Base-by-base conservation (phyloP, 1,140 invertebrate genomes). In the Drosophila willistoni region DNA sequence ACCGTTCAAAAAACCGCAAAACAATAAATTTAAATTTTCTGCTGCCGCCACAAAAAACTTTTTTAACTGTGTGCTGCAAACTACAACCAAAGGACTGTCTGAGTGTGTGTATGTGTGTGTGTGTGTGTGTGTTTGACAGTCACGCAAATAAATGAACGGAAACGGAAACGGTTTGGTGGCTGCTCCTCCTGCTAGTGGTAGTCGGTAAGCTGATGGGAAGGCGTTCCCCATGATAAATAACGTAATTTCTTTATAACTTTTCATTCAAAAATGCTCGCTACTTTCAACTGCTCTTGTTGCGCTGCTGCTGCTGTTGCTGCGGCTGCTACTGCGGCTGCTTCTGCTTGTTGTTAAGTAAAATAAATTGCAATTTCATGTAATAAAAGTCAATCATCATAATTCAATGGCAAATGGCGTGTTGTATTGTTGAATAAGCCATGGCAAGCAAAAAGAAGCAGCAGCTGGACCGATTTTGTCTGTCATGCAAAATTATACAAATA, bases 351-450 rank as follows among this genome's bases (percentile, higher is more conserved):
- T 84, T 89, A 85, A 89, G 85, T 85, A 84, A 89, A 90, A 89
- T 89, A 89, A 89, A 89, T 89, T 85, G 85, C 85, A 65, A 89
- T 89, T 90, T 75, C 75, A 74, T 85, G 85, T 90, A 89, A 89
- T 89, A 89, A 89, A 89, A 89, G 85, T 89, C 85, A 90, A 90
- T 89, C 85, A 89, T 90, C 84, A 90, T 89, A 90, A 85, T 90
- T 87, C 83, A 87, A 87, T 83, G 79, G 76, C 77, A 71, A 87
- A 87, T 83, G 79, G 76, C 73, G 73, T 76, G 85, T 82, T 83
- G 75, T 64, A 75, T 77, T 71, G 64, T 71, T 76, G 66, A 22
- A 51, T 44, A 44, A 44, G 42, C 42, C 42, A 17, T n/a, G 42
- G 41, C 13, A 14, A 17, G 42, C 6, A 7, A 22, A 36, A 12